Base-by-base conservation (phyloP, 2,113 vertebrate species). In the Nerophis ophidion region DNA sequence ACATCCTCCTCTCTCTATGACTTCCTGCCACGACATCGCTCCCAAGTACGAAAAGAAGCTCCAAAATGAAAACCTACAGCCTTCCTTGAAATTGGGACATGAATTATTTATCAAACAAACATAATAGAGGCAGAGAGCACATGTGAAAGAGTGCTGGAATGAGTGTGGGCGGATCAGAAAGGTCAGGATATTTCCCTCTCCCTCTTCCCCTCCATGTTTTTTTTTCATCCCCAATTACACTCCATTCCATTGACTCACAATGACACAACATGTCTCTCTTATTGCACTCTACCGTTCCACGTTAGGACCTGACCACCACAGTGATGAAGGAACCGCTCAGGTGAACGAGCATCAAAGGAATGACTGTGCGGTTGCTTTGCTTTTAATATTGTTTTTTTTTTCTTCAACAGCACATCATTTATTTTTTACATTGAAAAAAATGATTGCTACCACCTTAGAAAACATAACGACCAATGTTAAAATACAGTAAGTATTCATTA, bases 1-100 rank as follows among this genome's bases (percentile, higher is more conserved):
- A 87, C 83, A 87, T 84, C 82, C 83, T 83, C 76, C 72, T 81
- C 77, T 75, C 77, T 50, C 68, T 60, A 60, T 45, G 68, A 81
- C 68, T 73, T 76, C 80, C 72, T 86, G 71, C 72, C 74, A 56
- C 26, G 5, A 58, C 60, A 70, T 16, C 9, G 5, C n/a, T 6
- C 42, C 54, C 54, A 13, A 56, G 6, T 59, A 40, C 56, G 56
- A 49, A 56, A 49, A 46, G 63, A 57, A 65, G 56, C 35, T 53
- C 51, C 14, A 17, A 57, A 62, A 56, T 42, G 47, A 34, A 71
- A 70, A 71, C 71, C 15, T 10, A 16, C 52, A n/a, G 11, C 53
- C 44, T 53, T 63, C 46, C 34, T 62, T 60, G 47, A 71, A 69
- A 66, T 61, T 66, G 19, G 59, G 65, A 40, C 46, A 54, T 55